These are phyloP conservation scores for Phragmatobia fuliginosa DNA, from an alignment of 2,888 invertebrate genomes.

Conservation along the genomic window DNA sequence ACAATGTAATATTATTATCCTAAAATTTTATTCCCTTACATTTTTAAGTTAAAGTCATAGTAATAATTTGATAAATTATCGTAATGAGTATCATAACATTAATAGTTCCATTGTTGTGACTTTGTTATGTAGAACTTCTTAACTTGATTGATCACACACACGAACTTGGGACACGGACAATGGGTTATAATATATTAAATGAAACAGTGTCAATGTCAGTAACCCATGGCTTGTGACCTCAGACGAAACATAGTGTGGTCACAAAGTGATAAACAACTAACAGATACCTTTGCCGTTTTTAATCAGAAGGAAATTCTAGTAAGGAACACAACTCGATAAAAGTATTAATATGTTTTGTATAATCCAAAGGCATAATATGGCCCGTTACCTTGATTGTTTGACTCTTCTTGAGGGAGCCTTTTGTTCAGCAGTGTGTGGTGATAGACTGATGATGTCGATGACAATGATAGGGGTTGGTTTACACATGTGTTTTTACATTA, in stretches of 20 bases:
- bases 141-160: constrained; percentile 45
- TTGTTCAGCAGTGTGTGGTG: background rate
- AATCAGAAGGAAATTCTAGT: background rate
- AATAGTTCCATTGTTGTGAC: constrained; percentile 32
- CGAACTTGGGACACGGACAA: constrained; percentile 35
- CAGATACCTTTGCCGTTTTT: constrained; percentile 16
- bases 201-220: constrained; percentile 63
- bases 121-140: constrained; percentile 36
- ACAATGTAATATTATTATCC: background rate
- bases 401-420: no score
- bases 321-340: background rate
- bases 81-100: constrained; percentile 34
- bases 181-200: constrained; percentile 39
- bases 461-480: background rate
- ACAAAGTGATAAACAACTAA: constrained; percentile 23
- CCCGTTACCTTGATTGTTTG: no score
- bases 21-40: background rate
- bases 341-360: background rate
- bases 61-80: constrained; percentile 37
- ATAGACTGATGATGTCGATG: background rate
- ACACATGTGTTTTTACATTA: background rate
- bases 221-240: constrained; percentile 46
- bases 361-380: no score
- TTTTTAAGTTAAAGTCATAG: constrained; percentile 7
- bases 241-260: constrained; percentile 25